Conservation (phyloP, 2,113 vertebrate species). For the Glaucomys volans region DNA sequence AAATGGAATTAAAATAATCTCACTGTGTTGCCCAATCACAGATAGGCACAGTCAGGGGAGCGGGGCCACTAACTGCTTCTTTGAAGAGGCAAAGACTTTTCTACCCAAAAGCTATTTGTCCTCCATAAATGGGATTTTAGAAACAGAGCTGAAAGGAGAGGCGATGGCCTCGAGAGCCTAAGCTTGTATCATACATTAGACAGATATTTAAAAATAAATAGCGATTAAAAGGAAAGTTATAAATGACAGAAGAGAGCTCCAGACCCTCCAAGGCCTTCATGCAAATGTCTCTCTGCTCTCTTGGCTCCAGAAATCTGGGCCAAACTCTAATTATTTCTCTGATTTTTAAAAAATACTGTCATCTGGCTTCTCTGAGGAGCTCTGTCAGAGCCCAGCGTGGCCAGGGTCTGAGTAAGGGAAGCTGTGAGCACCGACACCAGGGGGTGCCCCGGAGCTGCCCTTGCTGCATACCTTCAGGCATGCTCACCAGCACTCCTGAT, state of each 20-base stretch:
- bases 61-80: slow-evolving; percentile 35
- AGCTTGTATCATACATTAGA: slow-evolving; percentile 64
- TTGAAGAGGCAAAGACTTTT: slow-evolving; percentile 70
- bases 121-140: slow-evolving; percentile 70
- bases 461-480: fast-evolving
- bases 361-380: not conserved
- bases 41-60: not conserved
- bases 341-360: not conserved
- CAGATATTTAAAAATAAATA: slow-evolving; percentile 74
- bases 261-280: slow-evolving; percentile 66
- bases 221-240: slow-evolving; percentile 52
- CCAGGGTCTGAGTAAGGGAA: not conserved
- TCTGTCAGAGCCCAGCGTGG: not conserved
- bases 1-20: slow-evolving; percentile 74
- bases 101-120: slow-evolving; percentile 78
- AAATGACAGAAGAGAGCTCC: slow-evolving; percentile 9
- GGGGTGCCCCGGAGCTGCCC: not conserved
- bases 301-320: slow-evolving; percentile 18
- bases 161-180: not conserved
- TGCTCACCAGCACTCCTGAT: fast-evolving
- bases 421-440: not conserved
- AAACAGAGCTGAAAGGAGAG: slow-evolving; percentile 62
- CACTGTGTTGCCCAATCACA: slow-evolving; percentile 21
- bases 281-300: slow-evolving; percentile 51
- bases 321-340: slow-evolving; percentile 42